Base-by-base conservation (phyloP, 2,113 vertebrate species). In the Onychorhynchus coronatus region DNA sequence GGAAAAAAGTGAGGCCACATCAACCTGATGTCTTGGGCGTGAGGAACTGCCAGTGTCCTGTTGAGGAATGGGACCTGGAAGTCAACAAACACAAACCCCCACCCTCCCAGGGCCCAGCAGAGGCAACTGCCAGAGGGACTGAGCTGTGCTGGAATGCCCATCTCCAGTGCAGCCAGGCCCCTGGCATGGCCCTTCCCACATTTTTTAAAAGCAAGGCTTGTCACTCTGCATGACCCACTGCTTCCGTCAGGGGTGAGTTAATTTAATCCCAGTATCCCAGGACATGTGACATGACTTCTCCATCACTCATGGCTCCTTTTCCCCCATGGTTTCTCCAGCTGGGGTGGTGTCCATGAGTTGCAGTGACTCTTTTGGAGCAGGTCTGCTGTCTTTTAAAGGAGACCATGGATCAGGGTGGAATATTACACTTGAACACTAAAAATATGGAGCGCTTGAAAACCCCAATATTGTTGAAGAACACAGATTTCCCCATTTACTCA, bases 181-280 rank as follows among this genome's bases (percentile, higher is more conserved):
- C 35, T 6, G 68, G 25, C 31, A 21, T 15, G 30, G 12, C 12
- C 24, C 3, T 84, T 49, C 31, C 46, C 18, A 13, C 2, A 0
- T 24, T 11, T 77, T 44, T 62, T 27, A 62, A 63, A 46, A 88
- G 47, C 42, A 19, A 63, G 68, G 9, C 8, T 6, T 13, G 21
- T 20, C 33, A n/a, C 37, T 28, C 4, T 1, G 0, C 18, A 3
- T 23, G 12, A 21, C 23, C 24, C 5, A 1, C 74, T 25, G n/a
- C 73, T 85, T 66, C 22, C n/a, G 42, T 10, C 18, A 23, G 18
- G 55, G 35, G 22, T 33, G 41, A 1, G 2, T 41, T 25, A 31
- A 56, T 77, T 41, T 25, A 31, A 56, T 77, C 62, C 46, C 56
- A 65, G 28, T 49, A 50, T 15, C 30, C 52, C 63, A 53, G 20